A percentile compares a stretch with the other conserved stretches of the same genome.
These are phyloP conservation scores for Sesia bembeciformis DNA, from an alignment of 2,888 invertebrate genomes.

Conservation along the genomic window DNA sequence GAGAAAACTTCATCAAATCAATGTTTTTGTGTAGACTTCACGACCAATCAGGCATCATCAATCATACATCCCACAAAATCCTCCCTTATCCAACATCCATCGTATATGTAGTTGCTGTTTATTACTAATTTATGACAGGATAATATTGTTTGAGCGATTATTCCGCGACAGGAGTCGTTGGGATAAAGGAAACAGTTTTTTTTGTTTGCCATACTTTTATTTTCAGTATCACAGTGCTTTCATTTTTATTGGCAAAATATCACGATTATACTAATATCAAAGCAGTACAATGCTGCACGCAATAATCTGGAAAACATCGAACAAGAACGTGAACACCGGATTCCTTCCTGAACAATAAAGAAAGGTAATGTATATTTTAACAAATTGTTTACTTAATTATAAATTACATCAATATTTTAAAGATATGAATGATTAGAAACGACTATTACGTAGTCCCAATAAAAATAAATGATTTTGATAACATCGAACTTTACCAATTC, in stretches of 20 bases:
- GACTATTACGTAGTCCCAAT: too few relatives aligned
- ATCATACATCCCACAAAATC: too few relatives aligned
- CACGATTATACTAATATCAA: not conserved
- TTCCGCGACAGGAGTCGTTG: constrained; percentile 38
- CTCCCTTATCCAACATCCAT: too few relatives aligned
- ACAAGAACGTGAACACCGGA: constrained; percentile 18
- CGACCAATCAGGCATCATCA: too few relatives aligned
- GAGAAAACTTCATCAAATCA: too few relatives aligned
- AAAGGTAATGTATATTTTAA: constrained; percentile 10
- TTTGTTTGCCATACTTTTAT: constrained; percentile 57
- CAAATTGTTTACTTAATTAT: not conserved
- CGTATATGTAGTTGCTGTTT: too few relatives aligned
- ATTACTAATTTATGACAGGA: not conserved
- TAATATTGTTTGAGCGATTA: not conserved
- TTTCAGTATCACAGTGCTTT: constrained; percentile 49
- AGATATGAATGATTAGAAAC: too few relatives aligned
- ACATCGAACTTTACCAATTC: too few relatives aligned
- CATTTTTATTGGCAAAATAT: constrained; percentile 6
- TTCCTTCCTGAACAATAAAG: constrained; percentile 31
- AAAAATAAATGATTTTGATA: too few relatives aligned
- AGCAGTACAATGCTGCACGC: constrained; percentile 41
- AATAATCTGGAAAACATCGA: not conserved
- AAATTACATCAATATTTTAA: too few relatives aligned
- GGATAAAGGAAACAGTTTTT: constrained; percentile 66
- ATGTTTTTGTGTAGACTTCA: too few relatives aligned